Evolutionary conservation across 2,113 vertebrate species (phyloP).

Genomic region (Choloepus hoffmanni): DNA sequence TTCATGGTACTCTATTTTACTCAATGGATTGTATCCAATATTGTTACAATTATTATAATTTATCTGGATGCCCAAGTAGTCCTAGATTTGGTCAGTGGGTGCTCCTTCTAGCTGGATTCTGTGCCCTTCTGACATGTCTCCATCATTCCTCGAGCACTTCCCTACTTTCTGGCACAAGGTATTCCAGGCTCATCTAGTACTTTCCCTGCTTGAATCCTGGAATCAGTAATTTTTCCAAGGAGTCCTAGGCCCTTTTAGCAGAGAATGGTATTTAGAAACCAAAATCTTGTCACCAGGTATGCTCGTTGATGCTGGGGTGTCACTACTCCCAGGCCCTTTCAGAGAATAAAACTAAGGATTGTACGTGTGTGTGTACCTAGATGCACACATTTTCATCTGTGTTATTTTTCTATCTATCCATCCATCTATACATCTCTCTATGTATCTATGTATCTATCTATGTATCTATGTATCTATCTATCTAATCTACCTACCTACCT

Average conservation of each 20-base stretch:
- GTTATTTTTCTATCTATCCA: neutral
- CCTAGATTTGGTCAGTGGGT: neutral
- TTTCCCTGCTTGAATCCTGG: neutral
- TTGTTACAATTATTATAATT: neutral
- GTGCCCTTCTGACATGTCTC: neutral
- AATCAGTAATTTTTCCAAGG: neutral
- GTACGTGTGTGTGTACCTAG: fast-evolving
- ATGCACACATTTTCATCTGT: neutral
- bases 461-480: too few species aligned
- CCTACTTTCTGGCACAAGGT: neutral
- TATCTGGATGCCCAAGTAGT: neutral
- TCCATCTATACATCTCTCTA: too few species aligned
- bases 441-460: too few species aligned
- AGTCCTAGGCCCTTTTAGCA: neutral
- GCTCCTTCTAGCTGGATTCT: neutral
- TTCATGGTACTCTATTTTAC: neutral
- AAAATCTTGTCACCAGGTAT: neutral
- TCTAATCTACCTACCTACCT: too few species aligned
- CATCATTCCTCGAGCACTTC: neutral
- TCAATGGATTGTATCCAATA: neutral
- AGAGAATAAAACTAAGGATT: neutral
- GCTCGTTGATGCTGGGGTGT: neutral
- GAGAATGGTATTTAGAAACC: neutral
- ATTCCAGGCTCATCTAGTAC: neutral
- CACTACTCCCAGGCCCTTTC: neutral